Evolutionary conservation across 2,113 vertebrate species (phyloP).

Genomic region (Peromyscus polionotus): DNA sequence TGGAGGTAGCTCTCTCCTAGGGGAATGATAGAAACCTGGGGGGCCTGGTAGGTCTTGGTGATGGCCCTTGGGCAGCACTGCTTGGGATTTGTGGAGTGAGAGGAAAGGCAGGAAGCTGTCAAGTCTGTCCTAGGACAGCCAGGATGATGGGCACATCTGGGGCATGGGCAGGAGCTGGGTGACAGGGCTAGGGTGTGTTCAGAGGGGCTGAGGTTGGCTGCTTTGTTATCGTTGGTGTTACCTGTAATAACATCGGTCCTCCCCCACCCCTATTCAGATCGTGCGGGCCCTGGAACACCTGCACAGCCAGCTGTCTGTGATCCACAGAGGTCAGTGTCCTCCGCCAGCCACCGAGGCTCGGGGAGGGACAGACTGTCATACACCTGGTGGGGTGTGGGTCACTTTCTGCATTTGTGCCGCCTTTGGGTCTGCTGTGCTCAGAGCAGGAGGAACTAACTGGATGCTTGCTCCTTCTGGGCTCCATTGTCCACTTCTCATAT

Average conservation of each 20-base stretch:
- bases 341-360: neutral
- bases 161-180: neutral
- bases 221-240: neutral
- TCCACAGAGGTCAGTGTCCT: conserved; percentile 89
- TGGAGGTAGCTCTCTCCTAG: neutral
- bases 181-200: fast-evolving
- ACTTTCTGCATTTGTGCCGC: neutral
- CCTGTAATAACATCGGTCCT: neutral
- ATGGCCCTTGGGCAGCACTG: too few relatives aligned
- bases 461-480: neutral
- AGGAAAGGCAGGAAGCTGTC: neutral
- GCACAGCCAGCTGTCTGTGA: conserved; percentile 91
- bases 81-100: neutral
- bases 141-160: neutral
- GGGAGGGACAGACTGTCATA: neutral
- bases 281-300: conserved; percentile 91
- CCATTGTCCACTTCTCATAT: neutral
- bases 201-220: too few relatives aligned
- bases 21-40: neutral
- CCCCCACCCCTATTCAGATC: conserved; percentile 79
- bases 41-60: neutral
- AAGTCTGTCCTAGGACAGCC: neutral
- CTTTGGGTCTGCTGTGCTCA: neutral
- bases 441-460: neutral
- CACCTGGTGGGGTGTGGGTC: neutral